Conservation (phyloP, 2,113 vertebrate species). For the Proteles cristata region DNA sequence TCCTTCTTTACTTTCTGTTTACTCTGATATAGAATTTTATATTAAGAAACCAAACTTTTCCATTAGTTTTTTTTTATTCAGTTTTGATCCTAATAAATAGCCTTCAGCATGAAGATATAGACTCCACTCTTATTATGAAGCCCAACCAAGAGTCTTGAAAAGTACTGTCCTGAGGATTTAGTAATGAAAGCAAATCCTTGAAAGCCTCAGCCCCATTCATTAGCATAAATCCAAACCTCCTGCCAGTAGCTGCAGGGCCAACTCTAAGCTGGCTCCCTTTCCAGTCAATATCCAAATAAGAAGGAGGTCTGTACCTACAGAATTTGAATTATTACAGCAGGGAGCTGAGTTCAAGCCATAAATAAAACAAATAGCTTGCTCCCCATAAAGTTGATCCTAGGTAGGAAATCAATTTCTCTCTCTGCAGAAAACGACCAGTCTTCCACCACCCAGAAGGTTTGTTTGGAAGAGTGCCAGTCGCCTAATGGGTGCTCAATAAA, state of each 20-base stretch:
- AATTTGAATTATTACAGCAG: slow-evolving; percentile 77
- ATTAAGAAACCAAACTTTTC: slow-evolving; percentile 67
- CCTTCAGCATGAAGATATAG: slow-evolving; percentile 39
- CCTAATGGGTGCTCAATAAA: slow-evolving; percentile 67
- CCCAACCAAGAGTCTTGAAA: slow-evolving; percentile 25
- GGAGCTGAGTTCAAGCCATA: slow-evolving; percentile 75
- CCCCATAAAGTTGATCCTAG: slow-evolving; percentile 61
- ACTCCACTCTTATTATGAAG: slow-evolving; percentile 39
- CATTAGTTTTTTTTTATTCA: slow-evolving; percentile 60
- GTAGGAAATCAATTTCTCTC: slow-evolving; percentile 75
- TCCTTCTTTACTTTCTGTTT: not conserved
- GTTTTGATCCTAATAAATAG: slow-evolving; percentile 52
- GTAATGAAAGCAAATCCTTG: slow-evolving; percentile 62
- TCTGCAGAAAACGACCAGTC: slow-evolving; percentile 64
- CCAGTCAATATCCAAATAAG: slow-evolving; percentile 71
- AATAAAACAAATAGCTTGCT: slow-evolving; percentile 75
- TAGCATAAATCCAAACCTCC: slow-evolving; percentile 69
- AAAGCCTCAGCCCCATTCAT: slow-evolving; percentile 33
- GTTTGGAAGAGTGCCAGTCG: slow-evolving; percentile 58
- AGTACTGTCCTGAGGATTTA: slow-evolving; percentile 19
- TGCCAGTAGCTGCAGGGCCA: slow-evolving; percentile 49
- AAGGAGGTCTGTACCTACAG: slow-evolving; percentile 57
- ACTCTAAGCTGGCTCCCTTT: slow-evolving; percentile 47
- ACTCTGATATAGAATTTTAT: slow-evolving; percentile 31
- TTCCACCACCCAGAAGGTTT: slow-evolving; percentile 53